phyloP scores from a whole-genome alignment of 2,113 vertebrate species.

The Rhinopomastus cyanomelas region DNA sequence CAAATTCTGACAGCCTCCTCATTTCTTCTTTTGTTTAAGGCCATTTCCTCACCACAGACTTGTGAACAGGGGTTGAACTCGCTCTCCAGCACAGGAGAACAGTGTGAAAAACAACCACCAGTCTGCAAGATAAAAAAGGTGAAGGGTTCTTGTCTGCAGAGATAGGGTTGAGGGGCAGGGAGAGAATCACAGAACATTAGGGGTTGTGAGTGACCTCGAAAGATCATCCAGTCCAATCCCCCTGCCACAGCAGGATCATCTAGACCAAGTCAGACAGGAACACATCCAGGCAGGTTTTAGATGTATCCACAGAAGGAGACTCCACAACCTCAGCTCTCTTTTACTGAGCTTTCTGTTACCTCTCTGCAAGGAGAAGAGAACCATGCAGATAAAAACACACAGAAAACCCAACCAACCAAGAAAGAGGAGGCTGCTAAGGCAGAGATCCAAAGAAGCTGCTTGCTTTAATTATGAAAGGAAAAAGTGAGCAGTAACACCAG shows the following conservation, averaged over 20 bases:
- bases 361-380: neutral
- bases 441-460: neutral
- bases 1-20: neutral
- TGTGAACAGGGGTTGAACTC: neutral
- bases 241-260: too few species aligned
- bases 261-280: too few species aligned
- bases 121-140: neutral
- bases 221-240: too few species aligned
- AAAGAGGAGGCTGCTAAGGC: neutral
- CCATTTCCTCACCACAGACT: neutral
- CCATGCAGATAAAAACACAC: neutral
- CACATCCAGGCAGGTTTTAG: too few species aligned
- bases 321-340: neutral
- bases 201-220: too few species aligned
- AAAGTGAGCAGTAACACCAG: neutral
- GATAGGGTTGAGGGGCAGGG: neutral
- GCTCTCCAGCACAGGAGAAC: neutral
- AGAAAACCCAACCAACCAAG: neutral
- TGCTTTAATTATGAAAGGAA: neutral
- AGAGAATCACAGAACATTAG: too few species aligned
- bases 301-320: too few species aligned
- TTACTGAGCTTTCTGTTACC: neutral
- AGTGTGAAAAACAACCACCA: neutral
- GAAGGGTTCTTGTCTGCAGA: neutral
- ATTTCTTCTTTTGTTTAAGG: neutral